Evolutionary conservation across 2,888 invertebrate species (phyloP), one percentile per base, ranked within the genome.

Genomic region (Sinelater perroti): DNA sequence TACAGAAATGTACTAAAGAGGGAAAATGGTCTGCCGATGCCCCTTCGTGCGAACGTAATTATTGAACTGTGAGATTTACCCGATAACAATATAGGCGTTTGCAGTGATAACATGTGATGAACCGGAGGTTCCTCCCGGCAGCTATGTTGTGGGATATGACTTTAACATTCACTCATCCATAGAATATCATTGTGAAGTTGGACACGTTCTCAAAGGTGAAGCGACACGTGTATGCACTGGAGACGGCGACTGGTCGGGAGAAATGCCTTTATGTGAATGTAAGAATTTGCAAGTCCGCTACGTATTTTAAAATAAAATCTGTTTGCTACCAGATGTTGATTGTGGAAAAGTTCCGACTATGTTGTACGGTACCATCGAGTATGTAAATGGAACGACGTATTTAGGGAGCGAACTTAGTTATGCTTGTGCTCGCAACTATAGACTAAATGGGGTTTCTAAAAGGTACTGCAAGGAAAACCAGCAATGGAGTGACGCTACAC

Each of bases 1-100:
- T 81, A 13, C 83, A 92, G 36, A 84, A 82, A 13, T 95, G 95
- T 74, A 90, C 89, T 24, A 83, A 87, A 55, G 93, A 93, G 63
- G 94, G 92, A 7, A 91, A 90, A 73, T 95, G 94, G 94, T 91
- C 90, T 0, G 87, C 90, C 30, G 88, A 90, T 70, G 87, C 90
- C 42, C 93, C 94, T 0, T 84, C 88, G n/a, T 95, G 95, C 75
- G 91, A 93, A 81, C 77, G 91, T 91, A 78, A 85, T 85, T 75
- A 33, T n/a, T n/a, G n/a, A n/a, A n/a, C n/a, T n/a, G n/a, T 26
- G 3, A 40, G 18, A 2, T 26, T 16, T 14, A 2, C 5, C 7
- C 11, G 5, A 36, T 24, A 14, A n/a, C n/a, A n/a, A n/a, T n/a
- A n/a, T n/a, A n/a, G n/a, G n/a, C n/a, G 28, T 20, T 72, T 80